A percentile compares a stretch with the other conserved stretches of the same genome.
These are phyloP conservation scores for Gobionotothen gibberifrons DNA, from an alignment of 2,797 vertebrate genomes.

Conservation along the genomic window DNA sequence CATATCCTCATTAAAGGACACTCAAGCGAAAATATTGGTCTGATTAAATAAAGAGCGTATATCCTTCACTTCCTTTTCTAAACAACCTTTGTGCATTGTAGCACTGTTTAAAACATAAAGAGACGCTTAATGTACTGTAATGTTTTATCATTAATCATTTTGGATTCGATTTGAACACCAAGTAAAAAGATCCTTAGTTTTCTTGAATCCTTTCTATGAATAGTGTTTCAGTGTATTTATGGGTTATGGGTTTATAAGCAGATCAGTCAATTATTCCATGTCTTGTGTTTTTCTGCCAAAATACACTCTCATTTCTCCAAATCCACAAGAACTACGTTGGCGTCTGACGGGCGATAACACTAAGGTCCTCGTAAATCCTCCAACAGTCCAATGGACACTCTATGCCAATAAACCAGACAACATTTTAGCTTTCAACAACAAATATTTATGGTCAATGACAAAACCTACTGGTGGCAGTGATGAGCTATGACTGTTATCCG, in stretches of 20 bases:
- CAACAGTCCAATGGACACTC: background rate
- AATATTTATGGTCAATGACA: background rate
- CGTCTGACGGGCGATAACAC: no score
- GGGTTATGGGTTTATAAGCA: background rate
- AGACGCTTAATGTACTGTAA: background rate
- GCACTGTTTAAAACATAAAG: background rate
- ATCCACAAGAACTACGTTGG: no score
- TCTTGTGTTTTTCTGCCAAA: no score
- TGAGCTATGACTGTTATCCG: background rate
- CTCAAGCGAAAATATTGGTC: background rate
- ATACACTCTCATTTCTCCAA: no score
- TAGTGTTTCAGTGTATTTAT: background rate
- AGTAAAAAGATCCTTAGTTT: background rate
- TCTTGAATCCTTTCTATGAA: background rate
- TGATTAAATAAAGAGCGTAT: background rate
- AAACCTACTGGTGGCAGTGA: background rate
- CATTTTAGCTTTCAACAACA: background rate
- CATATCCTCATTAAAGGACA: constrained; percentile 16
- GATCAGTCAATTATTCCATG: no score
- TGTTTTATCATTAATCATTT: constrained; percentile 3
- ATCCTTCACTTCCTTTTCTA: background rate
- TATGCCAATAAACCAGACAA: background rate
- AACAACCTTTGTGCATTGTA: background rate
- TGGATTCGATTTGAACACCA: background rate
- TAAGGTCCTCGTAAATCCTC: no score